Conservation (phyloP, 2,797 vertebrate genomes). For the Buceros bicornis region DNA sequence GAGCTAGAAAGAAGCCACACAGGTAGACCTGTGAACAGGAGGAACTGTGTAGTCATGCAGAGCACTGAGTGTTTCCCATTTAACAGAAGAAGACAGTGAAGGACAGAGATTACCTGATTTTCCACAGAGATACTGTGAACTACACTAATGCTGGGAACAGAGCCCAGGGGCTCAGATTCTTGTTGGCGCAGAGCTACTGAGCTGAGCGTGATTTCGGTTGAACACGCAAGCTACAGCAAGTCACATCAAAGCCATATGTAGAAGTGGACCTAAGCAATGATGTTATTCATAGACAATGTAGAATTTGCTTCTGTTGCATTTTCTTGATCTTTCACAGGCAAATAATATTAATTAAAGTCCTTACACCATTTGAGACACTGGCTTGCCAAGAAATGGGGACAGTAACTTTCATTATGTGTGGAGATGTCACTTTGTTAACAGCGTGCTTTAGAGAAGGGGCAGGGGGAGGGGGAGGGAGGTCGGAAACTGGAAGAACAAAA, state of each 20-base stretch:
- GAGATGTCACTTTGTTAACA: constrained; percentile 38
- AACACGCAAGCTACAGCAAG: background rate
- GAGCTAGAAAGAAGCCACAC: background rate
- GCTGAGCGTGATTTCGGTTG: background rate
- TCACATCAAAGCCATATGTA: background rate
- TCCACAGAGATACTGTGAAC: background rate
- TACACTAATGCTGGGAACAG: background rate
- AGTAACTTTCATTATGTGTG: constrained; percentile 13
- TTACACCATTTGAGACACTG: background rate
- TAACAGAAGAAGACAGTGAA: background rate
- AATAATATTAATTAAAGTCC: background rate
- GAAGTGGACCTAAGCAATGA: background rate
- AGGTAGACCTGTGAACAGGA: background rate
- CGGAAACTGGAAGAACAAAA: background rate
- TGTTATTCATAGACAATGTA: background rate
- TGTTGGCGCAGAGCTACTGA: background rate
- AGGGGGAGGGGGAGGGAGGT: background rate
- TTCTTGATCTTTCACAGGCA: background rate
- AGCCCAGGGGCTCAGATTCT: background rate
- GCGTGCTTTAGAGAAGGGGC: background rate
- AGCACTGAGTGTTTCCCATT: background rate
- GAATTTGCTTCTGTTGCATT: background rate
- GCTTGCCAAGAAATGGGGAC: constrained; percentile 21
- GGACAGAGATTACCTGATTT: constrained; percentile 12
- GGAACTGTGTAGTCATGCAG: background rate